phyloP scores from a whole-genome alignment of 2,797 vertebrate species.

The Apogon hyalosoma region DNA sequence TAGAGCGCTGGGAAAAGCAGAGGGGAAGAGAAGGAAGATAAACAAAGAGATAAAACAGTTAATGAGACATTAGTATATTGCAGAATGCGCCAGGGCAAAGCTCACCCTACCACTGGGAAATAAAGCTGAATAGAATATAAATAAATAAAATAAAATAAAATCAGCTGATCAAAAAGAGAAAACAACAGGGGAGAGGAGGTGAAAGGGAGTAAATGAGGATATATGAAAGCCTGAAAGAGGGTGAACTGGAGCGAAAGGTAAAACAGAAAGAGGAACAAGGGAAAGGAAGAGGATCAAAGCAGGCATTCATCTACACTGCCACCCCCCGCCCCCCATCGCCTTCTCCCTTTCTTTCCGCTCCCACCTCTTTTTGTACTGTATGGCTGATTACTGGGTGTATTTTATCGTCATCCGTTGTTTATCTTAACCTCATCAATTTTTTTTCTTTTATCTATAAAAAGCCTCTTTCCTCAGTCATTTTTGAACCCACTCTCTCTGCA shows the following conservation, averaged over 20 bases:
- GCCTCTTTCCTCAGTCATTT: conserved; percentile 39
- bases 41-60: conserved; percentile 61
- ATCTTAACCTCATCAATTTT: conserved; percentile 30
- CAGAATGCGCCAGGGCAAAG: conserved; percentile 41
- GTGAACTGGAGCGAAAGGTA: conserved; percentile 46
- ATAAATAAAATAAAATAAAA: too few species aligned
- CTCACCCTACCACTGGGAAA: conserved; percentile 53
- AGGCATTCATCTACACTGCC: conserved; percentile 44
- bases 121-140: conserved; percentile 39
- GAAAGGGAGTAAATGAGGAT: conserved; percentile 54
- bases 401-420: conserved; percentile 46
- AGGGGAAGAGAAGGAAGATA: conserved; percentile 45
- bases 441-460: conserved; percentile 38
- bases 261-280: conserved; percentile 39
- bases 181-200: conserved; percentile 33
- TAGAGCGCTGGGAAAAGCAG: conserved; percentile 42
- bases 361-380: conserved; percentile 29
- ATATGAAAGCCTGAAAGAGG: conserved; percentile 32
- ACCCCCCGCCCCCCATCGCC: background rate
- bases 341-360: background rate
- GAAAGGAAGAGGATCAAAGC: conserved; percentile 59
- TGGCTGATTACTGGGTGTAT: conserved; percentile 38
- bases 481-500: conserved; percentile 17
- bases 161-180: conserved; percentile 20
- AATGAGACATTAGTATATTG: conserved; percentile 70